Evolutionary conservation across 2,797 vertebrate species (phyloP), one percentile per base, ranked within the genome.

Genomic region (Rhinoraja longicauda): DNA sequence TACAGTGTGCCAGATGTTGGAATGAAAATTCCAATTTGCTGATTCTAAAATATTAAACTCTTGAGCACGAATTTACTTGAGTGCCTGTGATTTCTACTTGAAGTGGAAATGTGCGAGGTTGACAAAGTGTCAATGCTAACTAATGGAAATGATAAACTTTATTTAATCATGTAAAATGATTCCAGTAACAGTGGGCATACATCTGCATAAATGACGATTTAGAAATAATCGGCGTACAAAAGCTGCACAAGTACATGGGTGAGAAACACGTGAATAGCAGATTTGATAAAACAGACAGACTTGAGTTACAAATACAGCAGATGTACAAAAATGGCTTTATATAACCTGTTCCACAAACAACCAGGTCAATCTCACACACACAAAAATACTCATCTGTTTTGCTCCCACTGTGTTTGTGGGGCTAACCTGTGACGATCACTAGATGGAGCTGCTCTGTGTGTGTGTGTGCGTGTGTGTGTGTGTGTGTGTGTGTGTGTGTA

Each of bases 131-230:
- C 67, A 29, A 72, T 21, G 39, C 24, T 8, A 90, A 39, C 32
- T 90, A 45, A 73, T 91, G 90, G 90, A 92, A 92, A 92, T 75
- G 13, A 92, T 92, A 92, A 92, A 92, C 39, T 75, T 91, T 91
- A 90, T 90, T 90, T 53, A 67, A 90, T 32, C 39, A 92, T 92
- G 90, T 92, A 92, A 92, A 92, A 57, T 90, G 67, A 39, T 70
- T 67, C 6, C 32, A 75, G 15, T 45, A 75, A 73, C 90, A 73
- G 24, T n/a, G 75, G 84, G 70, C 70, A 92, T 24, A 91, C 90
- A 92, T 92, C 72, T 92, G 26, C 90, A 73, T 29, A 70, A 92
- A 39, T 73, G 70, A 90, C 86, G 70, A 73, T 45, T 91, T 91
- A 91, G 90, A 91, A 91, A 91, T 91, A 91, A 91, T 91, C 72